Evolutionary conservation across 2,888 invertebrate genomes (phyloP), one percentile per base, ranked within the genome.

Genomic region (Meloe dianella): DNA sequence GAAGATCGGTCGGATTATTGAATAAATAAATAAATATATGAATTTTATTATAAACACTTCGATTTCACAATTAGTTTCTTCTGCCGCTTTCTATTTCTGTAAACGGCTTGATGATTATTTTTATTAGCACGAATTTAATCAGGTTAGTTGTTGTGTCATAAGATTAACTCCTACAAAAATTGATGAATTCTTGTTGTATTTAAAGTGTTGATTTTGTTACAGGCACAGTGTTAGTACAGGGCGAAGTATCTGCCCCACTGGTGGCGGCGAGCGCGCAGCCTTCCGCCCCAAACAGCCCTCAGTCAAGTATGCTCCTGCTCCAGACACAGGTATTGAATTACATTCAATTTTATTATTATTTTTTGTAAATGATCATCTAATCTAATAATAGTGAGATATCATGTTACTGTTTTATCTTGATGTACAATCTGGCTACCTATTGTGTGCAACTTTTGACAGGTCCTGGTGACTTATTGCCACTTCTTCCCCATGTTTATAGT

Each of bases 291-390:
- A 86, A 84, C 78, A 87, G 87, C 77, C 87, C 87, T 75, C 86
- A 88, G 77, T 87, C 94, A 92, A 94, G 94, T 89, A 95, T 95
- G 94, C 93, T 95, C 89, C 92, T 95, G 85, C 90, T 95, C 89
- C 94, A 94, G 87, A 93, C 94, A 86, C 94, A 94, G 90, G 94
- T 94, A 84, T 88, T 89, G 8, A 47, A 47, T 47, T 63, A 8
- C 63, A 57, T 30, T 14, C 29, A 29, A 30, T 30, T 8, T 30
- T 6, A 5, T 29, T 32, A n/a, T n/a, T 38, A n/a, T 41, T 10
- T 4, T n/a, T 41, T n/a, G 1, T 17, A n/a, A 24, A 17, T 17
- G 57, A 10, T 57, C n/a, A 29, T 27, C 27, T 27, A 27, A 56
- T 17, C 10, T 56, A n/a, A 6, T 17, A 41, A 47, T 47, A 47